Conservation (phyloP, 2,113 vertebrate genomes). For the Elgaria multicarinata region DNA sequence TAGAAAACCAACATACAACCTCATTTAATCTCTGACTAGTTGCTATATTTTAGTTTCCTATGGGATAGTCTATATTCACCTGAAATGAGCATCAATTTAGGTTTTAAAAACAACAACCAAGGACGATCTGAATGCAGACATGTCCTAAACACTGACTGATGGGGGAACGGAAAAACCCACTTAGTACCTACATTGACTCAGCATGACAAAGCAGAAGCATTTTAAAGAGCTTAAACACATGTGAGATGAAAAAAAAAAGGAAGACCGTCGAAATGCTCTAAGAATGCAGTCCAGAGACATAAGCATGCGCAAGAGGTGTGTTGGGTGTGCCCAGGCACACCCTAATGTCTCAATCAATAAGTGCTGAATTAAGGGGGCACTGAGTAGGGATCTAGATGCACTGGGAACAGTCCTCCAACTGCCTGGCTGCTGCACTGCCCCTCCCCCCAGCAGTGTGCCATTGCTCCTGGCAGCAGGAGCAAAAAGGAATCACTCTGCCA, state of each 20-base stretch:
- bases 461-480: too few species aligned
- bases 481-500: too few species aligned
- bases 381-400: too few species aligned
- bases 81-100: slow-evolving; percentile 50
- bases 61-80: slow-evolving; percentile 43
- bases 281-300: not conserved
- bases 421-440: too few species aligned
- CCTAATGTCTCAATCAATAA: too few species aligned
- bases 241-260: not conserved
- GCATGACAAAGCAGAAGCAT: not conserved
- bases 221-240: not conserved
- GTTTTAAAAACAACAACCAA: slow-evolving; percentile 17
- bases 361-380: too few species aligned
- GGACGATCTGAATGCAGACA: not conserved
- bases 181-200: not conserved
- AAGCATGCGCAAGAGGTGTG: too few species aligned
- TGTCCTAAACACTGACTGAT: slow-evolving; percentile 4
- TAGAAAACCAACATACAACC: slow-evolving; percentile 58
- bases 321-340: too few species aligned
- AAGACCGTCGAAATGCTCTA: not conserved
- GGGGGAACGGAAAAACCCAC: not conserved
- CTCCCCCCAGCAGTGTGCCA: too few species aligned
- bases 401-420: too few species aligned
- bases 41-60: slow-evolving; percentile 64
- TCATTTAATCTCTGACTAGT: slow-evolving; percentile 61